A percentile compares a stretch with the other conserved stretches of the same genome.
Conservation (phyloP, 2,888 invertebrate species). For the Catocala fraxini region DNA sequence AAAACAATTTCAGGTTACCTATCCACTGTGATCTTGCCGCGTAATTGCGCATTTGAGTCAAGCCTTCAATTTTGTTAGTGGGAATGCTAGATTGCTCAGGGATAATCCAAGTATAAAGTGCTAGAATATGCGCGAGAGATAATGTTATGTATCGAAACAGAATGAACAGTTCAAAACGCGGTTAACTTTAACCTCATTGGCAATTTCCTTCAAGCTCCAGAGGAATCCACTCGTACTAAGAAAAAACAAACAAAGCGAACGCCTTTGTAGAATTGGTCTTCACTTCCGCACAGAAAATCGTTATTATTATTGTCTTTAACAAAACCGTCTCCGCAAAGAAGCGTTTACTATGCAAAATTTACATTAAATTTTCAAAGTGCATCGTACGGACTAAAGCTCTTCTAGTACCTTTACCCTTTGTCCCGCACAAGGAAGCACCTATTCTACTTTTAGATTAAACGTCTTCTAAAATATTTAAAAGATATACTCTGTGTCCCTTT, state of each 20-base stretch:
- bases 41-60: slow-evolving; percentile 42
- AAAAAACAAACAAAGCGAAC: slow-evolving; percentile 55
- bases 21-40: slow-evolving; percentile 25
- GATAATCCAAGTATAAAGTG: slow-evolving; percentile 20
- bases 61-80: slow-evolving; percentile 35
- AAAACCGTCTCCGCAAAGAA: slow-evolving; percentile 27
- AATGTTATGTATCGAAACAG: slow-evolving; percentile 16
- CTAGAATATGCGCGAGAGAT: slow-evolving; percentile 11
- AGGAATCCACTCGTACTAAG: slow-evolving; percentile 46
- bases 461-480: slow-evolving; percentile 37
- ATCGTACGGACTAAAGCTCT: slow-evolving; percentile 24
- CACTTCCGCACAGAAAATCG: slow-evolving; percentile 52
- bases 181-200: slow-evolving; percentile 56
- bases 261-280: slow-evolving; percentile 56
- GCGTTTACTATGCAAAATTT: slow-evolving; percentile 34
- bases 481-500: slow-evolving; percentile 14
- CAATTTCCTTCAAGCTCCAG: slow-evolving; percentile 55
- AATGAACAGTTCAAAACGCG: slow-evolving; percentile 36
- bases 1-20: slow-evolving; percentile 25
- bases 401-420: slow-evolving; percentile 36
- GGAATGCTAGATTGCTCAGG: slow-evolving; percentile 23
- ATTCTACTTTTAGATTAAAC: slow-evolving; percentile 34
- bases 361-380: slow-evolving; percentile 46
- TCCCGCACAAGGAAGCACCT: slow-evolving; percentile 26
- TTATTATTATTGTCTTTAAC: slow-evolving; percentile 52